Conservation (phyloP, 2,797 vertebrate species). For the Otolemur crassicaudatus region DNA sequence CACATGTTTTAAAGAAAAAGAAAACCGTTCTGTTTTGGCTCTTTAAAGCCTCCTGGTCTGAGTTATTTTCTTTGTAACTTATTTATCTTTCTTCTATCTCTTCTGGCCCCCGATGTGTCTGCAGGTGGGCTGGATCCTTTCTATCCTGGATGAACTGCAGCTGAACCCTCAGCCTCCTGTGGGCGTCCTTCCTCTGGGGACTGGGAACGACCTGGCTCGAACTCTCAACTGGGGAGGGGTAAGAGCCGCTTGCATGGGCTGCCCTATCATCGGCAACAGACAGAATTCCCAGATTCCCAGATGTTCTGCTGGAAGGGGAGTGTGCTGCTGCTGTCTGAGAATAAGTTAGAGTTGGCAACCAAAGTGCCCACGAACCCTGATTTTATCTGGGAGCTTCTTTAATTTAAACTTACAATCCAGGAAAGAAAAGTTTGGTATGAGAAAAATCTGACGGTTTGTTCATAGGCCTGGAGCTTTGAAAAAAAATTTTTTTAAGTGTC, state of each 20-base stretch:
- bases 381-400: not conserved
- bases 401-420: not conserved
- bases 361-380: not conserved
- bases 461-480: not conserved
- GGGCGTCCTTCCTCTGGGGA: slow-evolving; percentile 98
- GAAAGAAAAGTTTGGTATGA: not conserved
- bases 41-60: not conserved
- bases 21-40: not conserved
- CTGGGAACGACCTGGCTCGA: slow-evolving; percentile 98
- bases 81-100: slow-evolving; percentile 59
- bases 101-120: slow-evolving; percentile 70
- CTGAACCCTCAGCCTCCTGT: slow-evolving; percentile 97
- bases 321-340: not conserved
- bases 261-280: fast-evolving
- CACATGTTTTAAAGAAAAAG: not conserved
- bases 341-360: not conserved
- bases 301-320: not conserved
- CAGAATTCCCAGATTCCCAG: not conserved
- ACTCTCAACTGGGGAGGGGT: slow-evolving; percentile 99
- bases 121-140: slow-evolving; percentile 99
- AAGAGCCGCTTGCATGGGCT: slow-evolving; percentile 84
- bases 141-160: slow-evolving; percentile 96
- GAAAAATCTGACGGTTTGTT: not conserved
- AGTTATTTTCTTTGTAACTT: slow-evolving; percentile 48
- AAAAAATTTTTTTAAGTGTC: too few relatives aligned